Evolutionary conservation across 2,797 vertebrate species (phyloP).

Genomic region (Antrozous pallidus): DNA sequence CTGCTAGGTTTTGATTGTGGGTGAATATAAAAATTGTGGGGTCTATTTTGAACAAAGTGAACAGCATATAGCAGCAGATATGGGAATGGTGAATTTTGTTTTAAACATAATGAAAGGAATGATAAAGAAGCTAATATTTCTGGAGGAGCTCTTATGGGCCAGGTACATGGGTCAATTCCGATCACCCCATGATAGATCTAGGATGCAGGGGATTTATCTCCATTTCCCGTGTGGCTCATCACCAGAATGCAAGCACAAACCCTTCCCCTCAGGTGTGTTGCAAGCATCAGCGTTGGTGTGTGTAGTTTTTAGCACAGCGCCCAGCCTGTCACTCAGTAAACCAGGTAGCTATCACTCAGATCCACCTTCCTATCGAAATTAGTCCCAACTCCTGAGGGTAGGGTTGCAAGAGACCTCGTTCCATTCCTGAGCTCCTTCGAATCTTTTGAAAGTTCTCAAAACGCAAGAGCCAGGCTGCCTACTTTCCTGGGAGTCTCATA

Average conservation of each 20-base stretch:
- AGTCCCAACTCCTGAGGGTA: not conserved
- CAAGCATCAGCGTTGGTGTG: not conserved
- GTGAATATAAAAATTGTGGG: not conserved
- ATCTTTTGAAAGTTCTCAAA: conserved; percentile 43
- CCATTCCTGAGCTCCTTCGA: not conserved
- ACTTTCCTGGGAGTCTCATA: conserved; percentile 28
- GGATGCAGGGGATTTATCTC: not conserved
- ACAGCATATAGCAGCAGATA: not conserved
- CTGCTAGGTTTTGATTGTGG: not conserved
- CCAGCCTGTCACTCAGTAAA: not conserved
- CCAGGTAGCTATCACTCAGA: not conserved
- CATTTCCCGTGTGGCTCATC: not conserved
- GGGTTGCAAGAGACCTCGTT: not conserved
- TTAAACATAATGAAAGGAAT: not conserved
- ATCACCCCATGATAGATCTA: not conserved
- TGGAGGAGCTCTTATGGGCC: not conserved
- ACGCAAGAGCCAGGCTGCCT: not conserved
- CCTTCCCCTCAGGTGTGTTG: not conserved
- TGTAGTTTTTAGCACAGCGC: not conserved
- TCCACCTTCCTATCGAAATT: not conserved
- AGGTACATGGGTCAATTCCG: not conserved
- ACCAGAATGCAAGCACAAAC: not conserved
- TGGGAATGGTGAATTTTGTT: not conserved
- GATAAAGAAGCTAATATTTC: not conserved
- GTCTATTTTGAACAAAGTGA: not conserved